Base-by-base conservation (phyloP, 1,140 invertebrate species). In the Rhagoletis zephyria region DNA sequence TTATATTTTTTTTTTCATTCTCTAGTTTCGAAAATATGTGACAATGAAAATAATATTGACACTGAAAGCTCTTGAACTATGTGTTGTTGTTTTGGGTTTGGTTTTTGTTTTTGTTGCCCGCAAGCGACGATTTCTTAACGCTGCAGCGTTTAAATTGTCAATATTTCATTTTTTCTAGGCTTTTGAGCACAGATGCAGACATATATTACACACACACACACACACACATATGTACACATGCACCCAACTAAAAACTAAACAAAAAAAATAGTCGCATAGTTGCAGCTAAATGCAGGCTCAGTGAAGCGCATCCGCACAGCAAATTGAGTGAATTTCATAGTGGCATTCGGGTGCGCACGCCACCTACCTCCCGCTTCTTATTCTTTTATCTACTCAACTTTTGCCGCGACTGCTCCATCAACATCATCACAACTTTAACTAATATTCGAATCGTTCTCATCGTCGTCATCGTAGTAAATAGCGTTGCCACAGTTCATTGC, bases 21-120 rank as follows among this genome's bases (percentile, higher is more conserved):
- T 19, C 19, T 81, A n/a, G 12, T 51, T 81, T 56, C 74, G 19
- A 56, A 81, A 81, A 81, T 81, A 81, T 81, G 74, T 81, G 74
- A 56, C 74, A 81, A 81, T 81, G 74, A 81, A 56, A 81, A 81
- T 81, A 81, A 81, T 81, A 81, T 81, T 81, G 74, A 81, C 74
- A 81, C 74, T 81, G 74, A 81, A 81, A 81, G 67, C 65, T 77
- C 56, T 12, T 77, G 86, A 63, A 85, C 40, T 67, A n/a, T n/a
- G n/a, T n/a, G 48, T 56, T 48, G 51, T 14, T 67, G 63, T 40
- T 67, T n/a, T n/a, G n/a, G n/a, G n/a, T n/a, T n/a, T n/a, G n/a
- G n/a, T n/a, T n/a, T n/a, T n/a, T n/a, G n/a, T n/a, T n/a, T n/a
- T n/a, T n/a, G n/a, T n/a, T 85, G 87, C n/a, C 48, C 5, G 45